phyloP scores from a whole-genome alignment of 2,888 invertebrate genomes.

The Hydrotaea diabolus region DNA sequence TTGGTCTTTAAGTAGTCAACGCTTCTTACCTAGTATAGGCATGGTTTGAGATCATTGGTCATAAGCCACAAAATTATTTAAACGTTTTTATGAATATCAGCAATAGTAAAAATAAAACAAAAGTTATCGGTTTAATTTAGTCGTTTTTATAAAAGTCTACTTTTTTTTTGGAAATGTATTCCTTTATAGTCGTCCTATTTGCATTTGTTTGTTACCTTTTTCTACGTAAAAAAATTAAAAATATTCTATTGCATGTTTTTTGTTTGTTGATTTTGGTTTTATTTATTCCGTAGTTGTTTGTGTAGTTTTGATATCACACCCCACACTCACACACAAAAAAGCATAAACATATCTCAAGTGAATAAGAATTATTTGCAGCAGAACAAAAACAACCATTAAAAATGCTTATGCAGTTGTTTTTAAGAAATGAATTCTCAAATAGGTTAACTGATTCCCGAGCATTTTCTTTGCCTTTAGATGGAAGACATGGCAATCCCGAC shows the following conservation, averaged over 20 bases:
- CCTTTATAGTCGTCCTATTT: not conserved
- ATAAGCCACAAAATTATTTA: conserved; percentile 22
- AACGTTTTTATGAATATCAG: not conserved
- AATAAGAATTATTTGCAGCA: conserved; percentile 6
- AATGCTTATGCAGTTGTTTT: no score
- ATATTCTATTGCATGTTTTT: not conserved
- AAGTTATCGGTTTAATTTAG: not conserved
- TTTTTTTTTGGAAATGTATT: not conserved
- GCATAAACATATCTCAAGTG: not conserved
- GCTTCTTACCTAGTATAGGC: not conserved
- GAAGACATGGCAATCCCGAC: no score
- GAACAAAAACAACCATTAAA: no score
- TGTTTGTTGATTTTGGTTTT: not conserved
- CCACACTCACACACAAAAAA: not conserved
- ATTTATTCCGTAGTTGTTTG: conserved; percentile 7
- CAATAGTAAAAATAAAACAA: not conserved
- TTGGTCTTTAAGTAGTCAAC: not conserved
- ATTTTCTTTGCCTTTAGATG: no score
- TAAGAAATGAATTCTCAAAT: no score
- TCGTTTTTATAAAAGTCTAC: not conserved
- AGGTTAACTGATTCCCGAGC: no score
- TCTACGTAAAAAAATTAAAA: not conserved
- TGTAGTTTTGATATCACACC: conserved; percentile 1
- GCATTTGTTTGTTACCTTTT: not conserved
- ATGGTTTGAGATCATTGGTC: not conserved